phyloP scores from a whole-genome alignment of 2,113 vertebrate genomes.

The Hirundichthys speculiger region DNA sequence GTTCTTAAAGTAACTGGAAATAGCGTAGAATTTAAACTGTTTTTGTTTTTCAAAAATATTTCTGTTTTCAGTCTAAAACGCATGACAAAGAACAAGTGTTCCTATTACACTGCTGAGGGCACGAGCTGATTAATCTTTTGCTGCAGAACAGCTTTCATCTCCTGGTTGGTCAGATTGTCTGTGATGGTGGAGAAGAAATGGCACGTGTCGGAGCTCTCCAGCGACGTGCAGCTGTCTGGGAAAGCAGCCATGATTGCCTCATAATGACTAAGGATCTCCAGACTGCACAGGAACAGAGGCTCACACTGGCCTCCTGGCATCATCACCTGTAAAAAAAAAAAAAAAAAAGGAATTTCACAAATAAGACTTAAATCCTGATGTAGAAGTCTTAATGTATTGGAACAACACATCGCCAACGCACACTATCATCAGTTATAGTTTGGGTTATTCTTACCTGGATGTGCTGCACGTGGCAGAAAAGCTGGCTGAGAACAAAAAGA shows the following conservation, averaged over 20 bases:
- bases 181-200: conserved; percentile 89
- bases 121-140: conserved; percentile 92
- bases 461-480: conserved; percentile 93
- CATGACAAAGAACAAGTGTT: too few relatives aligned
- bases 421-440: too few relatives aligned
- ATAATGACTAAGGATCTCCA: conserved; percentile 90
- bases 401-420: too few relatives aligned
- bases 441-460: conserved; percentile 75
- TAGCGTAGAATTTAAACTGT: too few relatives aligned
- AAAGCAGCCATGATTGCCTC: conserved; percentile 80
- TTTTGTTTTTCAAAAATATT: too few relatives aligned
- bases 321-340: conserved; percentile 83
- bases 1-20: too few relatives aligned
- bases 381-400: too few relatives aligned
- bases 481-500: conserved; percentile 89
- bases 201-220: conserved; percentile 86
- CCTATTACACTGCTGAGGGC: conserved; percentile 21
- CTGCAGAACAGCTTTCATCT: conserved; percentile 86
- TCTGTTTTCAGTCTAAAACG: too few relatives aligned
- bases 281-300: conserved; percentile 83
- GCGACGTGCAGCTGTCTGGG: conserved; percentile 70
- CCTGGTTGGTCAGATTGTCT: conserved; percentile 79
- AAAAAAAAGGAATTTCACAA: too few relatives aligned
- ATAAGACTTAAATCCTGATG: too few relatives aligned
- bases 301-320: conserved; percentile 82